These are phyloP conservation scores for Cephalopholis sonnerati DNA, from an alignment of 2,113 vertebrate genomes.

Conservation along the genomic window DNA sequence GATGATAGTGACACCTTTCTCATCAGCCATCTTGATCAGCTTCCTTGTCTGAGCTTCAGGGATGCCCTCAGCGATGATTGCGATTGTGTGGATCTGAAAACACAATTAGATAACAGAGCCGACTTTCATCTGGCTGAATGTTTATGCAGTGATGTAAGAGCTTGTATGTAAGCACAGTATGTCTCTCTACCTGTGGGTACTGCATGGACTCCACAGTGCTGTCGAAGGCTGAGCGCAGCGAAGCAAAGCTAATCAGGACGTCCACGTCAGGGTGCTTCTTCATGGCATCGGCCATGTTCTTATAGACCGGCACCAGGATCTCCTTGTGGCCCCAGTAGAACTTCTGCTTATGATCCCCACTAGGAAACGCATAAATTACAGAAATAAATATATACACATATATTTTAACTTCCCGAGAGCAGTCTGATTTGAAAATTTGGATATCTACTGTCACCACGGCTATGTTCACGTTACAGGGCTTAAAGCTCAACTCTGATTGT, in stretches of 20 bases:
- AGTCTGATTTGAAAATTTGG: background rate
- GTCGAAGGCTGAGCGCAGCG: slow-evolving; percentile 95
- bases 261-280: slow-evolving; percentile 96
- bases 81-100: slow-evolving; percentile 93
- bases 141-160: background rate
- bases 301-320: slow-evolving; percentile 96
- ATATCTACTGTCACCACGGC: no score
- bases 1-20: slow-evolving; percentile 96
- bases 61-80: slow-evolving; percentile 98
- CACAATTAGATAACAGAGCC: background rate
- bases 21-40: slow-evolving; percentile 93
- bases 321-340: slow-evolving; percentile 99
- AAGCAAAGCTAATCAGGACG: slow-evolving; percentile 97
- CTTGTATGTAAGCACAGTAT: background rate
- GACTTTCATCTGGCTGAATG: background rate
- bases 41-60: slow-evolving; percentile 95
- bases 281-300: slow-evolving; percentile 97
- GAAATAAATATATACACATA: background rate
- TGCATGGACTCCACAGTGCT: slow-evolving; percentile 96
- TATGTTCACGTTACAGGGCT: no score
- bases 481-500: no score
- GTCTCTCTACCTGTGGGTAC: slow-evolving; percentile 88
- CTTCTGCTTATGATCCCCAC: slow-evolving; percentile 98
- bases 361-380: slow-evolving; percentile 60
- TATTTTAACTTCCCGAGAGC: background rate